Percentiles rank a stretch among this genome's conserved stretches.
phyloP scores from a whole-genome alignment of 2,797 vertebrate genomes.

The Synanceia verrucosa region DNA sequence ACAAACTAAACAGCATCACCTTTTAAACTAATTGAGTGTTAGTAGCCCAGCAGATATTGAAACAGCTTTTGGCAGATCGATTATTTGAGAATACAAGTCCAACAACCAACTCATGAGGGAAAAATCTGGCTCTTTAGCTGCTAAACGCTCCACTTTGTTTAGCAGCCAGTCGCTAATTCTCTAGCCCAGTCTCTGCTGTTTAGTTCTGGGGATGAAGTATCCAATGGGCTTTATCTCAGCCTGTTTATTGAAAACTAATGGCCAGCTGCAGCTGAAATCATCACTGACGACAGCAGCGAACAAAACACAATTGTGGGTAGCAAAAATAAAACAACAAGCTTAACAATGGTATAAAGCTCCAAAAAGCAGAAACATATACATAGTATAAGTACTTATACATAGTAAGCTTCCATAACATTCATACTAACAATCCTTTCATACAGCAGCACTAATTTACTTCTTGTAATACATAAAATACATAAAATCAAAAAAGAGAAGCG shows the following conservation, averaged over 20 bases:
- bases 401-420: too few species aligned
- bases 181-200: not conserved
- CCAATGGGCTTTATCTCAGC: not conserved
- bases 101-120: not conserved
- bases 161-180: not conserved
- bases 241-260: not conserved
- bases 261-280: not conserved
- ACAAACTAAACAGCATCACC: not conserved
- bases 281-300: not conserved
- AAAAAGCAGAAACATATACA: too few species aligned
- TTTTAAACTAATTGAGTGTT: not conserved
- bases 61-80: not conserved
- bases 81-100: not conserved
- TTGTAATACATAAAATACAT: too few species aligned
- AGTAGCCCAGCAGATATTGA: not conserved
- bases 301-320: not conserved
- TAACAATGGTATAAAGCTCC: not conserved
- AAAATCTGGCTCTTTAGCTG: not conserved
- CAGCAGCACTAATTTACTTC: too few species aligned
- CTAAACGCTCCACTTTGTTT: not conserved
- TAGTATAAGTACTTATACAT: too few species aligned
- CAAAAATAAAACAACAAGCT: not conserved
- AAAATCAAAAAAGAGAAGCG: too few species aligned
- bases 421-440: too few species aligned
- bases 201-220: not conserved